phyloP scores from a whole-genome alignment of 64 coral and sea anemone genomes.

The Acropora tenuis region DNA sequence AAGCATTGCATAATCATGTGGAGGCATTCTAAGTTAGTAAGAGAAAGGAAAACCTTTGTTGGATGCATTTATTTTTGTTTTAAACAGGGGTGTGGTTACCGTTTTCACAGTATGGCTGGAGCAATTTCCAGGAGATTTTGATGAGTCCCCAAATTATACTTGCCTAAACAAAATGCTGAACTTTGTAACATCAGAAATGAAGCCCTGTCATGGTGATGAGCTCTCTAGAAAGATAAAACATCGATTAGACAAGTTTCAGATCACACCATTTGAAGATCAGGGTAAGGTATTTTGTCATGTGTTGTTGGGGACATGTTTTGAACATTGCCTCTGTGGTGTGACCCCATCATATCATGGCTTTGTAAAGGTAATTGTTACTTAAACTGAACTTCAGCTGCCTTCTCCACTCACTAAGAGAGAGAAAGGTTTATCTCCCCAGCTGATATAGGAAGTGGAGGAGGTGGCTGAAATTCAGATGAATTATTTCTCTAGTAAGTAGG shows the following conservation, averaged over 20 bases:
- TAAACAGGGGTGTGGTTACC: constrained; percentile 43
- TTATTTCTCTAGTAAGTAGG: too few relatives aligned
- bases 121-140: constrained; percentile 69
- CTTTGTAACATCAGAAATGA: constrained; percentile 57
- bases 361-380: too few relatives aligned
- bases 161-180: constrained; percentile 55
- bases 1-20: too few relatives aligned
- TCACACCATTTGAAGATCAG: constrained; percentile 71
- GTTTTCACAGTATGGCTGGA: constrained; percentile 79
- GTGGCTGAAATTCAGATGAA: too few relatives aligned
- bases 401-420: too few relatives aligned
- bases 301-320: neutral
- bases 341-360: neutral
- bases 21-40: too few relatives aligned
- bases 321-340: neutral
- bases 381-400: too few relatives aligned
- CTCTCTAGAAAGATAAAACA: constrained; percentile 67
- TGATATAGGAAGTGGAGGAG: too few relatives aligned
- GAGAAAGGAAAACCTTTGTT: neutral
- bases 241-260: constrained; percentile 51
- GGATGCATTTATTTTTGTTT: neutral
- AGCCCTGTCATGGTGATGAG: constrained; percentile 16
- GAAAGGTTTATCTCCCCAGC: too few relatives aligned
- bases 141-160: constrained; percentile 41
- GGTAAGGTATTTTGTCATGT: constrained; percentile 9